Evolutionary conservation across 2,888 invertebrate genomes (phyloP), one percentile per base, ranked within the genome.

Genomic region (Eustalomyia histrio): DNA sequence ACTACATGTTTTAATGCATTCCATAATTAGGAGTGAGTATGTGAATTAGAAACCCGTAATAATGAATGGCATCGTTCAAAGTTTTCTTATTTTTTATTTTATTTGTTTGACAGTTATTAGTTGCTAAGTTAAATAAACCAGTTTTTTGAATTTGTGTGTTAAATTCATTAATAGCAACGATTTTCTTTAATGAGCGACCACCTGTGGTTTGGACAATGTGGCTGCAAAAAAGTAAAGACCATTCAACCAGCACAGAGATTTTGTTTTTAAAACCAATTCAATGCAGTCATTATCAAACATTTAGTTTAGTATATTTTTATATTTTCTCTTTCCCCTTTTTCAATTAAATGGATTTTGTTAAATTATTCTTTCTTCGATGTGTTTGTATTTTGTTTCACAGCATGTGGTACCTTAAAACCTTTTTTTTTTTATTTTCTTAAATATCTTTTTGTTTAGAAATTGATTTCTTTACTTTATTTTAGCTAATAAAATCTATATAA

Each of bases 101-200:
- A 69, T 29, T 29, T 29, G 29, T 29, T 29, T 29, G 29, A 29
- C 29, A 29, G 7, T 29, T 29, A 29, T 29, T 29, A 57, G 61
- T n/a, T n/a, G 50, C 69, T 57, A 61, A 17, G n/a, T 35, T 67
- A 21, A 47, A 57, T 35, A 57, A 76, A 71, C 43, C 39, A 58
- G 57, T 64, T 68, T 35, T 33, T 18, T 68, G 39, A 18, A 43
- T 50, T 52, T 71, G 17, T 21, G 24, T 5, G 50, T 12, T 53
- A 7, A 21, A 65, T 67, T 61, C 18, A 75, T 57, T 72, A 73
- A 76, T 64, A 52, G 67, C 69, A 76, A 53, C 57, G 76, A 80
- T 78, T 76, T 78, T 73, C 58, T 71, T 71, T 80, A 83, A 80
- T 80, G 76, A 80, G 63, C 53, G 63, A 76, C 82, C 80, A 71